Conservation (phyloP, 2,888 invertebrate genomes). For the Eilema caniola region DNA sequence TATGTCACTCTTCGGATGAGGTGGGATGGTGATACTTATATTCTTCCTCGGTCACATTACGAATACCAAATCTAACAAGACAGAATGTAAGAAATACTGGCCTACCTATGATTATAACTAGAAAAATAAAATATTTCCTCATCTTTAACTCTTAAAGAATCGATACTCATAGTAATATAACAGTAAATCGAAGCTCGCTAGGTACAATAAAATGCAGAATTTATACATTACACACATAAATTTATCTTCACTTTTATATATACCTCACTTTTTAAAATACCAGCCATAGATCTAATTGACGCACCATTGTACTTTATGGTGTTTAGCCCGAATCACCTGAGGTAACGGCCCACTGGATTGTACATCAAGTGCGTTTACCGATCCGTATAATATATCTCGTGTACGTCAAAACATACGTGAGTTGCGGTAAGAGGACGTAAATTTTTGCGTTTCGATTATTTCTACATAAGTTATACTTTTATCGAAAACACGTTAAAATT, state of each 20-base stretch:
- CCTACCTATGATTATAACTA: too few relatives aligned
- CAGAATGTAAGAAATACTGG: too few relatives aligned
- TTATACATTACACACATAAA: conserved; percentile 17
- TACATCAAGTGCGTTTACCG: conserved; percentile 50
- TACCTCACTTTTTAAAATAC: conserved; percentile 18
- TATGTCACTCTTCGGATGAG: too few relatives aligned
- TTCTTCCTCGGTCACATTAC: too few relatives aligned
- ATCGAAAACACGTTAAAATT: too few relatives aligned
- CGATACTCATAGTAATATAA: background rate
- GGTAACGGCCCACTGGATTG: conserved; percentile 21
- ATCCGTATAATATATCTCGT: conserved; percentile 40
- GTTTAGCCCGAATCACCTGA: conserved; percentile 38
- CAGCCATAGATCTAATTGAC: conserved; percentile 39
- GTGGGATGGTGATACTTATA: too few relatives aligned
- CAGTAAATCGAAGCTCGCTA: background rate
- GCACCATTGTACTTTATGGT: conserved; percentile 46
- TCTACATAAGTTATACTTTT: too few relatives aligned
- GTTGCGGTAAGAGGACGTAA: conserved; percentile 39
- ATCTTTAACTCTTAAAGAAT: background rate
- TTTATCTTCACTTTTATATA: conserved; percentile 28
- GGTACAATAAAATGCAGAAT: background rate
- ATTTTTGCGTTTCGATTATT: conserved; percentile 2
- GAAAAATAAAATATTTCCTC: background rate
- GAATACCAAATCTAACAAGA: too few relatives aligned
- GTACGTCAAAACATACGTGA: conserved; percentile 51